phyloP scores from a whole-genome alignment of 1,140 invertebrate species.

The Anagrus nilaparvatae region DNA sequence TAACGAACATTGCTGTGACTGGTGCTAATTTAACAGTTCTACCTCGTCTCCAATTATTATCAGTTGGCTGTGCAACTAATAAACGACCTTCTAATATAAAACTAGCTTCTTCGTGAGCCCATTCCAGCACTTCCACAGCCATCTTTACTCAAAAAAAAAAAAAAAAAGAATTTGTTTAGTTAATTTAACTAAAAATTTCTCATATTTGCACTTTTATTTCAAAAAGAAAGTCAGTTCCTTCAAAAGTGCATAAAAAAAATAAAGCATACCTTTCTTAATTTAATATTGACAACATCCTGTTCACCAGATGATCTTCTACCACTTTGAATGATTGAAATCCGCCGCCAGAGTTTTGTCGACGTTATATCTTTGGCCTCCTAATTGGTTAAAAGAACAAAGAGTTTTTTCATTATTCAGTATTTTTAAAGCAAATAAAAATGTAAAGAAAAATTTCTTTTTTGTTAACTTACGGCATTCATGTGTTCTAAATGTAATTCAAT shows the following conservation, averaged over 20 bases:
- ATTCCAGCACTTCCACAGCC: slow-evolving; percentile 84
- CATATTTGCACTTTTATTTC: not conserved
- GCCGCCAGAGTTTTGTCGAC: slow-evolving; percentile 74
- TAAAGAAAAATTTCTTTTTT: not conserved
- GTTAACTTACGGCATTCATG: slow-evolving; percentile 68
- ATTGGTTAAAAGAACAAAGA: too few species aligned
- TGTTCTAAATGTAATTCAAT: slow-evolving; percentile 88
- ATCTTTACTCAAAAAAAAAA: slow-evolving; percentile 45
- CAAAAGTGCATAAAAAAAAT: not conserved
- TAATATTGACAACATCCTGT: slow-evolving; percentile 77
- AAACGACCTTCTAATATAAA: slow-evolving; percentile 81
- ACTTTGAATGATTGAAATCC: slow-evolving; percentile 70
- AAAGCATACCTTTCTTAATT: slow-evolving; percentile 59
- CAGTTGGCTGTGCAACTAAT: slow-evolving; percentile 74
- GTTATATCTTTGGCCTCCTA: slow-evolving; percentile 83
- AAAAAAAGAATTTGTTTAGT: slow-evolving; percentile 4
- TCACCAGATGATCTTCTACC: slow-evolving; percentile 61
- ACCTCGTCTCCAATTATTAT: slow-evolving; percentile 80
- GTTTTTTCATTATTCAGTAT: too few species aligned
- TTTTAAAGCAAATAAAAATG: slow-evolving; percentile 7
- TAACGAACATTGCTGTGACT: slow-evolving; percentile 78
- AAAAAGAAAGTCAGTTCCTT: not conserved
- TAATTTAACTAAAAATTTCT: not conserved
- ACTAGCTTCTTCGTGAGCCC: slow-evolving; percentile 82
- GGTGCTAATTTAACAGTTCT: slow-evolving; percentile 79